Conservation (phyloP, 2,888 invertebrate genomes). For the Blastobasis adustella region DNA sequence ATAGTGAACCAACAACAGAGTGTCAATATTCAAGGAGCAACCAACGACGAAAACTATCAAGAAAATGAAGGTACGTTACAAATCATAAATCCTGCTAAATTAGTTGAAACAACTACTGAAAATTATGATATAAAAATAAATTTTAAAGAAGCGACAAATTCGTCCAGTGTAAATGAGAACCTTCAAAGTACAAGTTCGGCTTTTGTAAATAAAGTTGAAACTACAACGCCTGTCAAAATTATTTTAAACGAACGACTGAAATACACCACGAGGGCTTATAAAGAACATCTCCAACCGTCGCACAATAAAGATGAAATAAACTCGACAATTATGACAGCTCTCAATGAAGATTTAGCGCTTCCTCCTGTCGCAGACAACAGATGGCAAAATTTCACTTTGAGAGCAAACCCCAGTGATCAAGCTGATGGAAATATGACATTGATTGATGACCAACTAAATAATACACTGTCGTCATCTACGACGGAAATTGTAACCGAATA, state of each 20-base stretch:
- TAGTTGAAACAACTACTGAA: no score
- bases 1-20: conserved; percentile 30
- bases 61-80: conserved; percentile 21
- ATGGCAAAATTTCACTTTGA: conserved; percentile 31
- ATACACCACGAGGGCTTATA: no score
- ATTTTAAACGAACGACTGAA: no score
- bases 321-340: conserved; percentile 19
- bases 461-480: neutral
- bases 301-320: conserved; percentile 22
- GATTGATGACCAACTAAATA: conserved; percentile 4
- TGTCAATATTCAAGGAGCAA: conserved; percentile 24
- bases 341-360: conserved; percentile 12
- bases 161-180: no score
- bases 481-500: conserved; percentile 13
- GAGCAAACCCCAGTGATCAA: conserved; percentile 13
- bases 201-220: no score
- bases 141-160: no score
- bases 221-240: no score
- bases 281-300: conserved; percentile 18
- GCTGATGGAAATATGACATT: conserved; percentile 8
- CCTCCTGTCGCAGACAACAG: conserved; percentile 21
- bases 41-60: conserved; percentile 22
- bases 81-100: conserved; percentile 5
- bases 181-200: no score
- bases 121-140: no score